phyloP scores from a whole-genome alignment of 1,140 invertebrate genomes.

The Brachionus paranguensis region DNA sequence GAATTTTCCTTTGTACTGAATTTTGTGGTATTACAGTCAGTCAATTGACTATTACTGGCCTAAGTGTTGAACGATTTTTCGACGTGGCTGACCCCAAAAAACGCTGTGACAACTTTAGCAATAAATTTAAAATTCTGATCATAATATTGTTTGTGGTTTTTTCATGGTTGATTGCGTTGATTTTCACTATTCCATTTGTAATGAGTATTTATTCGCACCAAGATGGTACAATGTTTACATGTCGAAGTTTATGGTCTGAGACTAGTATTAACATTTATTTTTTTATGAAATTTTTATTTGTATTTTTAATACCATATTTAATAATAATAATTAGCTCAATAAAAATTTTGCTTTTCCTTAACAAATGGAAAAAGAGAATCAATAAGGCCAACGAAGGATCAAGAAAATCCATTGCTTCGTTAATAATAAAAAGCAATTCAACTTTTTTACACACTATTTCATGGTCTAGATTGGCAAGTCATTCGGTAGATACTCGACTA shows the following conservation, averaged over 20 bases:
- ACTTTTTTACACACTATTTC: not conserved
- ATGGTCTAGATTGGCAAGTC: not conserved
- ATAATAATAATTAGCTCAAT: constrained; percentile 16
- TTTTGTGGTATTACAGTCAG: not conserved
- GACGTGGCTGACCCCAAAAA: not conserved
- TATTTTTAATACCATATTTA: constrained; percentile 10
- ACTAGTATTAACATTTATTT: constrained; percentile 9
- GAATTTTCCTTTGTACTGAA: constrained; percentile 8
- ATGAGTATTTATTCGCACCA: not conserved
- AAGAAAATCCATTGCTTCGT: not conserved
- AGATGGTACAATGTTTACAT: not conserved
- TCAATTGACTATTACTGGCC: not conserved
- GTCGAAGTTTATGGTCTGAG: constrained; percentile 11
- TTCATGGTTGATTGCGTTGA: not conserved
- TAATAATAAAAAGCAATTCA: not conserved
- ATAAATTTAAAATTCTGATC: not conserved
- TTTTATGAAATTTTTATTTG: not conserved
- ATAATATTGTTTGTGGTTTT: not conserved
- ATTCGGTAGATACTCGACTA: not conserved
- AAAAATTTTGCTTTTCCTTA: constrained; percentile 4
- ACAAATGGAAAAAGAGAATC: constrained; percentile 11
- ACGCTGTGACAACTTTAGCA: constrained; percentile 9
- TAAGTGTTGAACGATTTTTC: constrained; percentile 11
- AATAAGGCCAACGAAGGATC: not conserved
- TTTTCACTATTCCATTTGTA: constrained; percentile 14